Evolutionary conservation across 2,113 vertebrate genomes (phyloP), one percentile per base, ranked within the genome.

Genomic region (Copsychus sechellarum): DNA sequence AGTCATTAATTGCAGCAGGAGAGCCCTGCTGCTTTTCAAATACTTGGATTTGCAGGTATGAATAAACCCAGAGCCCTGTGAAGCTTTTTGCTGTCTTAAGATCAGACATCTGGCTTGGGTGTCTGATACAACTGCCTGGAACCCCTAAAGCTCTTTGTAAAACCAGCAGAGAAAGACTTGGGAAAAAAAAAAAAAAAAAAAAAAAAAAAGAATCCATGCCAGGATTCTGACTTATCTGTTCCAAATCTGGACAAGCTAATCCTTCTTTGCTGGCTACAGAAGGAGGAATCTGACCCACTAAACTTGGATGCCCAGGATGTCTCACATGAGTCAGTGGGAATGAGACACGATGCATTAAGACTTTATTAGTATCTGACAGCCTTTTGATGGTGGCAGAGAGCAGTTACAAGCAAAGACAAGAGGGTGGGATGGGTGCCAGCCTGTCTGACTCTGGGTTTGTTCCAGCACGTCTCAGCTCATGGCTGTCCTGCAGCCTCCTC

Each of bases 351-450:
- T 66, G 80, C 80, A 88, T 95, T 94, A 94, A 90, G 94, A 78
- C 95, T 95, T 94, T 43, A 92, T 96, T 94, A 94, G 92, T 56
- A 64, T 80, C 79, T 94, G 88, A 93, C 85, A 95, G 93, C 67
- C 85, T 93, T 96, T 96, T 94, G 93, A 93, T 95, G 54, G 36
- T 3, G 62, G 87, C 79, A 54, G 38, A 26, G 14, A 54, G 66
- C 51, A 73, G 79, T 54, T 81, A 62, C 45, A 88, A 94, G 92
- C 20, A 34, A 77, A 96, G 90, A 94, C 20, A 9, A 83, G 88
- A 94, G 60, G 79, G 90, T 90, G 90, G 93, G 92, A 83, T 56
- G 74, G 60, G 76, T 95, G 94, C 93, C 94, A 96, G 85, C 60
- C 86, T 88, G 89, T 86, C 94, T 92, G 90, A 43, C 89, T 92